phyloP scores from a whole-genome alignment of 1,140 invertebrate species.

The Venturia canescens region DNA sequence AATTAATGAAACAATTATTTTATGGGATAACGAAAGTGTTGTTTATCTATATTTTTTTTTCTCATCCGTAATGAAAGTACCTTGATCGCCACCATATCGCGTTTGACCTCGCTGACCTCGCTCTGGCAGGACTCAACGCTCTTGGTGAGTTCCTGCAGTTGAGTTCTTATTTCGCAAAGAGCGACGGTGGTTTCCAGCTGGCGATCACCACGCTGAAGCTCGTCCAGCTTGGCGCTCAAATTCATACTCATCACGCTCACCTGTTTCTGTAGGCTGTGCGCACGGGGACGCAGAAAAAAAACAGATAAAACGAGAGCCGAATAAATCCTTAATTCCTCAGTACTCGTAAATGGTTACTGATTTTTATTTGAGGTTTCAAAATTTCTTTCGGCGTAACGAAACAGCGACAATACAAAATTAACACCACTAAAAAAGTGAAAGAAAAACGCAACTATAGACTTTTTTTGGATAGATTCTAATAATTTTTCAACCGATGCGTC shows the following conservation, averaged over 20 bases:
- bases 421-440: conserved; percentile 43
- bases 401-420: conserved; percentile 45
- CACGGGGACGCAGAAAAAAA: conserved; percentile 62
- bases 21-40: background rate
- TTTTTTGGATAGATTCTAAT: conserved; percentile 39
- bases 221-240: conserved; percentile 93
- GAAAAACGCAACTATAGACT: conserved; percentile 39
- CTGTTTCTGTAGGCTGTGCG: conserved; percentile 93
- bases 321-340: no score
- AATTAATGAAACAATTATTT: no score
- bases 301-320: background rate
- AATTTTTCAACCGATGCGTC: conserved; percentile 35
- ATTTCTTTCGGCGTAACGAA: conserved; percentile 10
- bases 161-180: conserved; percentile 91
- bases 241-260: conserved; percentile 97
- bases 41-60: background rate
- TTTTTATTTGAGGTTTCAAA: conserved; percentile 45
- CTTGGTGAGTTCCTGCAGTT: conserved; percentile 94
- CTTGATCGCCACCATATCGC: conserved; percentile 95
- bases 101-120: conserved; percentile 93
- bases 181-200: conserved; percentile 93
- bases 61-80: conserved; percentile 59
- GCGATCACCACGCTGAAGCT: conserved; percentile 90
- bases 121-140: conserved; percentile 95
- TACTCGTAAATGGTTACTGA: background rate